Conservation (phyloP, 1,140 invertebrate genomes). For the Achatina immaculata region DNA sequence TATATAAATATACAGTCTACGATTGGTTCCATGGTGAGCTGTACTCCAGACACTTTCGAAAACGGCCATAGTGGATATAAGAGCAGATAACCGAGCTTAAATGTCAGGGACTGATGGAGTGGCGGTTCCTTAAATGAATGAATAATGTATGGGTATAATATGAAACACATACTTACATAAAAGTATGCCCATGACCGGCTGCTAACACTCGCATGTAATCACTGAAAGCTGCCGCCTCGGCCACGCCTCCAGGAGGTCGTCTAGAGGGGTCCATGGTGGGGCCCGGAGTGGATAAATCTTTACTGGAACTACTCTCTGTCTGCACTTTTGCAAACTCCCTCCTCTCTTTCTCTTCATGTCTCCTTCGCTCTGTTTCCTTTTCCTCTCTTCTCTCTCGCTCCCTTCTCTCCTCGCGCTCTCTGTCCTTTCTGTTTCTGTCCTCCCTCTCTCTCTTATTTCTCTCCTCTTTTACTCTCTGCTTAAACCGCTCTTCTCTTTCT, state of each 20-base stretch:
- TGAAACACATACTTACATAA: slow-evolving; percentile 47
- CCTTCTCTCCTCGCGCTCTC: slow-evolving; percentile 33
- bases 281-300: neutral
- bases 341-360: slow-evolving; percentile 26
- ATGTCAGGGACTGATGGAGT: no score
- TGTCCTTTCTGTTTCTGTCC: slow-evolving; percentile 26
- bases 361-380: slow-evolving; percentile 31
- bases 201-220: slow-evolving; percentile 54
- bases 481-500: slow-evolving; percentile 20
- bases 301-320: neutral
- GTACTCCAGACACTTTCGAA: no score
- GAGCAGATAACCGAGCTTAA: no score
- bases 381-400: slow-evolving; percentile 29
- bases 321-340: neutral
- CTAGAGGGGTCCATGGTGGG: neutral
- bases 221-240: slow-evolving; percentile 47
- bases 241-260: neutral
- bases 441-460: slow-evolving; percentile 25
- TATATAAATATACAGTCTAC: no score
- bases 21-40: no score
- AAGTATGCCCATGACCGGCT: slow-evolving; percentile 42
- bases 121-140: no score
- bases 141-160: no score
- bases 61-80: no score
- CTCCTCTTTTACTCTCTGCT: slow-evolving; percentile 26